Conservation (phyloP, 2,888 invertebrate genomes). For the Zygogramma bicolorata region DNA sequence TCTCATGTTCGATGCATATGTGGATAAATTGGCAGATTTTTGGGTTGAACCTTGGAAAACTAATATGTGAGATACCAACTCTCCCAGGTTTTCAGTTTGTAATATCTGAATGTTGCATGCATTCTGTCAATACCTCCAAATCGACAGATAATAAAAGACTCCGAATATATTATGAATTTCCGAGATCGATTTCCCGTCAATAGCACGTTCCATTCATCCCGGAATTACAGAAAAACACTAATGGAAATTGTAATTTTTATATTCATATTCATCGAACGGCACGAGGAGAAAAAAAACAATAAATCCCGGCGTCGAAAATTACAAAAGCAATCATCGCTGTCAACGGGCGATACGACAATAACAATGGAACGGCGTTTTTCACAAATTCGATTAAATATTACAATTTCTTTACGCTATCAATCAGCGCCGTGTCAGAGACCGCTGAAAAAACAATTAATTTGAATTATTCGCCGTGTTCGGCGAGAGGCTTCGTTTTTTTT, state of each 20-base stretch:
- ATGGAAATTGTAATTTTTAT: constrained; percentile 19
- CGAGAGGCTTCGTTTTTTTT: constrained; percentile 36
- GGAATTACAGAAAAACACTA: neutral
- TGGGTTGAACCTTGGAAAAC: no score
- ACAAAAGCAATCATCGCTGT: constrained; percentile 55
- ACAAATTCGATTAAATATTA: constrained; percentile 58
- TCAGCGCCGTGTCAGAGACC: constrained; percentile 50
- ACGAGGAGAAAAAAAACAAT: constrained; percentile 37
- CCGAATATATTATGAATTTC: neutral
- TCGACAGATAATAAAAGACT: no score
- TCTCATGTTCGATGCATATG: no score
- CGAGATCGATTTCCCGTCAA: neutral
- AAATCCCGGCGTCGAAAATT: constrained; percentile 47
- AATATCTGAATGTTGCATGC: no score
- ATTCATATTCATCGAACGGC: constrained; percentile 39
- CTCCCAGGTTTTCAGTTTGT: no score
- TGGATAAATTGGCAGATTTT: no score
- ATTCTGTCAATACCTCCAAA: no score
- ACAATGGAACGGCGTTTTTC: constrained; percentile 40
- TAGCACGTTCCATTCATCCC: neutral
- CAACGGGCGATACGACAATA: constrained; percentile 27
- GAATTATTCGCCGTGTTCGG: constrained; percentile 48
- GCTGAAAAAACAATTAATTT: constrained; percentile 57
- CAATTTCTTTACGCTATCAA: constrained; percentile 58
- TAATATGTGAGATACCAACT: no score